phyloP scores from a whole-genome alignment of 2,797 vertebrate genomes.

The Silurus lanzhouensis region DNA sequence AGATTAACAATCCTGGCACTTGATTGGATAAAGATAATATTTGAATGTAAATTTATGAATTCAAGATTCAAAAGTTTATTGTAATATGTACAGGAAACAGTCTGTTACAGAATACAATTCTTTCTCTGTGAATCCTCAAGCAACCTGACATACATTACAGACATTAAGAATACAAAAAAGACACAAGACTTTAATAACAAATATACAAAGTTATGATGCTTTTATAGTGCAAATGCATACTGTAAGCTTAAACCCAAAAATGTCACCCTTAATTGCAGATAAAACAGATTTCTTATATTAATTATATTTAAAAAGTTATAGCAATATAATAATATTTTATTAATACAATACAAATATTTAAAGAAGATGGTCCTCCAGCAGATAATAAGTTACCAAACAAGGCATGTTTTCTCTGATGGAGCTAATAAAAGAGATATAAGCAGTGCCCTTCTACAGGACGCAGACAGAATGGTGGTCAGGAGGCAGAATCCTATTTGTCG shows the following conservation, averaged over 20 bases:
- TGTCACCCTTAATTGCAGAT: not conserved
- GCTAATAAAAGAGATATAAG: constrained; percentile 30
- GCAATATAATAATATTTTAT: not conserved
- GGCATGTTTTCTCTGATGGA: constrained; percentile 23
- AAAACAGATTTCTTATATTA: not conserved
- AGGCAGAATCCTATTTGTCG: constrained; percentile 78
- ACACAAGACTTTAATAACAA: no score
- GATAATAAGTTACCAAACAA: constrained; percentile 39
- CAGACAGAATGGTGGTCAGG: constrained; percentile 59
- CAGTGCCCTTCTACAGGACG: constrained; percentile 51
- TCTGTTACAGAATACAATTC: no score
- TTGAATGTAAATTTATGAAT: no score
- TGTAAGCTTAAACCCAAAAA: not conserved
- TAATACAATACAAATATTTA: not conserved
- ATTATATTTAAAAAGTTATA: not conserved
- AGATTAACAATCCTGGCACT: not conserved
- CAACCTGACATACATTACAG: no score
- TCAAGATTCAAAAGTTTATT: no score
- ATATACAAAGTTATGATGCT: no score
- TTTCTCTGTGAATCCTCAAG: no score
- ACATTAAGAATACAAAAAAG: no score
- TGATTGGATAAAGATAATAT: not conserved
- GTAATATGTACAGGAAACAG: no score
- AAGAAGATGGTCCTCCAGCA: not conserved
- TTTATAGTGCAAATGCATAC: no score